A percentile compares a stretch with the other conserved stretches of the same genome.
phyloP scores from a whole-genome alignment of 2,888 invertebrate genomes.

The Pecten maximus region DNA sequence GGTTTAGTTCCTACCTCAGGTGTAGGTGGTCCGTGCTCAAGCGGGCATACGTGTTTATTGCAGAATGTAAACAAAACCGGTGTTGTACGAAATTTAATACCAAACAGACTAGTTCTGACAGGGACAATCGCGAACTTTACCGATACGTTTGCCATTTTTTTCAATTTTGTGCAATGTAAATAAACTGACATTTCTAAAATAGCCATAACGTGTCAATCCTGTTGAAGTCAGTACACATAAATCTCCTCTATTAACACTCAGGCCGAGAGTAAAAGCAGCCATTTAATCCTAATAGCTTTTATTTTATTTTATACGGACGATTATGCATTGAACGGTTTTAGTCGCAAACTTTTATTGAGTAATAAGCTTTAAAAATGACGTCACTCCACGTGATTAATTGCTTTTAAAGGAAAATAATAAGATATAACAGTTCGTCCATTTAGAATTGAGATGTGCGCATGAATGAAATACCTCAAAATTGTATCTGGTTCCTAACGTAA shows the following conservation, averaged over 20 bases:
- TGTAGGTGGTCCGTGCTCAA: too few relatives aligned
- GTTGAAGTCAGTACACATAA: background rate
- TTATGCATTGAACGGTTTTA: background rate
- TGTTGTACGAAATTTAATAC: too few relatives aligned
- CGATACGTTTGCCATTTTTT: too few relatives aligned
- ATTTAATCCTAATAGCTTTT: background rate
- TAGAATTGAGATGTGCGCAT: background rate
- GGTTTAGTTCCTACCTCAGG: too few relatives aligned
- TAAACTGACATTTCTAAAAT: background rate
- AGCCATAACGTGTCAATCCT: background rate
- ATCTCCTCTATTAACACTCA: background rate
- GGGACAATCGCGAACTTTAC: too few relatives aligned
- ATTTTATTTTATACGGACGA: background rate
- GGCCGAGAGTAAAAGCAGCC: background rate
- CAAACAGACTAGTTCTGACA: too few relatives aligned
- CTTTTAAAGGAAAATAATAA: background rate
- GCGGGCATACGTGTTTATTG: too few relatives aligned
- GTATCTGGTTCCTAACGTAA: background rate
- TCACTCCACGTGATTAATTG: background rate
- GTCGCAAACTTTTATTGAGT: background rate
- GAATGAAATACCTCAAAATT: background rate
- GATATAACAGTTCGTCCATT: background rate
- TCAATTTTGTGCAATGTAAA: too few relatives aligned
- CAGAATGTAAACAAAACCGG: too few relatives aligned
- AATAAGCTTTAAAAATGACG: background rate